Evolutionary conservation across 2,797 vertebrate species (phyloP).

Genomic region (Peromyscus attwateri): DNA sequence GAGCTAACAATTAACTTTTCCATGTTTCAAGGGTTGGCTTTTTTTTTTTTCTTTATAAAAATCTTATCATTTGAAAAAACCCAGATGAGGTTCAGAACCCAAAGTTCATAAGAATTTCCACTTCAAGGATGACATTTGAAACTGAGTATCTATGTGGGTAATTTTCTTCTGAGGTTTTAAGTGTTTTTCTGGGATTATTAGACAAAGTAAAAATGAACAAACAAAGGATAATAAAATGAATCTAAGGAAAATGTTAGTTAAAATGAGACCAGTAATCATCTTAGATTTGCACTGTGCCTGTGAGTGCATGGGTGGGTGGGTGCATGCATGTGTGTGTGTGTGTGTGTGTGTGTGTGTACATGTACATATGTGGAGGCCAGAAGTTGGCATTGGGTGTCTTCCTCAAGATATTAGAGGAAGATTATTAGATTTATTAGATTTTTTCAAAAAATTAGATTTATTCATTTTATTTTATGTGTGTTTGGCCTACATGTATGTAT

Average conservation of each 20-base stretch:
- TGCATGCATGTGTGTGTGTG: not conserved
- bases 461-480: not conserved
- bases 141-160: not conserved
- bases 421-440: too few relatives aligned
- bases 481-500: not conserved
- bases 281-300: not conserved
- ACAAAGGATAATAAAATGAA: conserved; percentile 28
- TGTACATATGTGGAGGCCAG: not conserved
- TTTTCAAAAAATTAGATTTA: not conserved
- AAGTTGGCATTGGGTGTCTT: not conserved
- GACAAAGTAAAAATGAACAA: conserved; percentile 56
- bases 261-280: not conserved
- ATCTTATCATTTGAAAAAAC: conserved; percentile 59
- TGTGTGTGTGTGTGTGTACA: not conserved
- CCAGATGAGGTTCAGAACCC: conserved; percentile 56
- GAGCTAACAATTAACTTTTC: conserved; percentile 57
- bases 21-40: conserved; percentile 46
- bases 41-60: conserved; percentile 56
- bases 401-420: too few relatives aligned
- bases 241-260: not conserved
- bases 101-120: conserved; percentile 56
- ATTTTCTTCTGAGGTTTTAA: conserved; percentile 52
- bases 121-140: conserved; percentile 17
- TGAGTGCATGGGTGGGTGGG: not conserved
- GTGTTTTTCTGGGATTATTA: conserved; percentile 22